Evolutionary conservation across 2,113 vertebrate genomes (phyloP).

Genomic region (Oxyruncus cristatus): DNA sequence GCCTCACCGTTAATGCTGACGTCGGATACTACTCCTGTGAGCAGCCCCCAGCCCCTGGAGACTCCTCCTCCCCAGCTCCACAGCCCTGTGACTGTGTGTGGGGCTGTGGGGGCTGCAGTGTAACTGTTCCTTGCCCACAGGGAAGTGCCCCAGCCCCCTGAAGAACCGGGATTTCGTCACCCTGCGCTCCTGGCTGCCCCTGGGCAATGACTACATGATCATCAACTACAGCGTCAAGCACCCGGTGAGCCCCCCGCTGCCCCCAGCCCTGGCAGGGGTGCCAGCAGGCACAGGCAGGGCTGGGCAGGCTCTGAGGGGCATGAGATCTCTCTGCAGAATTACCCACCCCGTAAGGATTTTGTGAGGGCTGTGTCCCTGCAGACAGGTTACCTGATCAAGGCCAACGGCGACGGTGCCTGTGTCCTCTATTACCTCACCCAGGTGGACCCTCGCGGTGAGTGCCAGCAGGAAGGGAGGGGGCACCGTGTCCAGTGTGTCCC

Average conservation of each 20-base stretch:
- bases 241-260: conserved; percentile 57
- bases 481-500: fast-evolving
- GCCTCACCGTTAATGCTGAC: conserved; percentile 86
- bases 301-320: neutral
- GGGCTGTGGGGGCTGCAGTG: fast-evolving
- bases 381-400: conserved; percentile 84
- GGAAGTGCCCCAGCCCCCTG: conserved; percentile 79
- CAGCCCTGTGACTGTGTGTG: fast-evolving
- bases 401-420: conserved; percentile 66
- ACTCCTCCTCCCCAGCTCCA: fast-evolving
- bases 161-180: conserved; percentile 91
- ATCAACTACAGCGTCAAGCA: conserved; percentile 91
- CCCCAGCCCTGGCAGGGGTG: neutral
- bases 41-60: neutral
- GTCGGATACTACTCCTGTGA: conserved; percentile 92
- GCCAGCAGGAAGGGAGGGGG: neutral
- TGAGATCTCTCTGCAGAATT: conserved; percentile 69
- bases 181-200: conserved; percentile 86
- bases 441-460: conserved; percentile 85
- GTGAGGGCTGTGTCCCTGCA: conserved; percentile 83
- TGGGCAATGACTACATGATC: conserved; percentile 87
- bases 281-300: neutral
- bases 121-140: neutral
- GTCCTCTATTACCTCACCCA: conserved; percentile 87
- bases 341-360: conserved; percentile 86